phyloP scores from a whole-genome alignment of 2,113 vertebrate species.

The Leptosomus discolor region DNA sequence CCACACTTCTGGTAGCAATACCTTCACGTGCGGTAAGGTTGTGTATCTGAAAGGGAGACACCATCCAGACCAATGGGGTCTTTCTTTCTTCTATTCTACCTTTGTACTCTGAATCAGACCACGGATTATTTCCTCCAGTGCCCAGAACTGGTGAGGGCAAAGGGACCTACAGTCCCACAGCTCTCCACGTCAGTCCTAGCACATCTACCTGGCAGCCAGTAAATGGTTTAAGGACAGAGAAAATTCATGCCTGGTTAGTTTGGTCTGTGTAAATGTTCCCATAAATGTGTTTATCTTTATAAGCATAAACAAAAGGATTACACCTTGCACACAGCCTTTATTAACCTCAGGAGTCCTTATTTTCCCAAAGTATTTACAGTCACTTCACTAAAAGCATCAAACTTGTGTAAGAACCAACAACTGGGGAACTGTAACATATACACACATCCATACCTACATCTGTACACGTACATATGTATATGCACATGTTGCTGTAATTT shows the following conservation, averaged over 20 bases:
- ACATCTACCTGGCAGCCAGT: background rate
- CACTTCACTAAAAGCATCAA: background rate
- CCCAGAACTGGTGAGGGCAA: background rate
- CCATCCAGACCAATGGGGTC: background rate
- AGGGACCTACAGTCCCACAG: background rate
- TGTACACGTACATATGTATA: background rate
- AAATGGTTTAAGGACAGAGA: background rate
- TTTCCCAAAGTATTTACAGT: background rate
- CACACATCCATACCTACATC: rapidly evolving
- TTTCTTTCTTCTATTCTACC: background rate
- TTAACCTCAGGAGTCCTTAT: background rate
- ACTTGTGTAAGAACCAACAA: background rate
- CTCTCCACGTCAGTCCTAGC: background rate
- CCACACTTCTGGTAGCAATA: background rate
- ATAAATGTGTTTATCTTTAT: background rate
- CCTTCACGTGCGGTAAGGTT: background rate
- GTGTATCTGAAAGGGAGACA: background rate
- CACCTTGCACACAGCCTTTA: background rate
- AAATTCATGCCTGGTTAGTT: background rate
- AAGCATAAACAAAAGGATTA: background rate
- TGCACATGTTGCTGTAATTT: background rate
- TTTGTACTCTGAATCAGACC: background rate
- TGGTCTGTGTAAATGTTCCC: background rate
- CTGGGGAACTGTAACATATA: background rate
- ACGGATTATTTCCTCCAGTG: background rate